These are phyloP conservation scores for Chironomus tepperi DNA, from an alignment of 1,140 invertebrate genomes.

Conservation along the genomic window DNA sequence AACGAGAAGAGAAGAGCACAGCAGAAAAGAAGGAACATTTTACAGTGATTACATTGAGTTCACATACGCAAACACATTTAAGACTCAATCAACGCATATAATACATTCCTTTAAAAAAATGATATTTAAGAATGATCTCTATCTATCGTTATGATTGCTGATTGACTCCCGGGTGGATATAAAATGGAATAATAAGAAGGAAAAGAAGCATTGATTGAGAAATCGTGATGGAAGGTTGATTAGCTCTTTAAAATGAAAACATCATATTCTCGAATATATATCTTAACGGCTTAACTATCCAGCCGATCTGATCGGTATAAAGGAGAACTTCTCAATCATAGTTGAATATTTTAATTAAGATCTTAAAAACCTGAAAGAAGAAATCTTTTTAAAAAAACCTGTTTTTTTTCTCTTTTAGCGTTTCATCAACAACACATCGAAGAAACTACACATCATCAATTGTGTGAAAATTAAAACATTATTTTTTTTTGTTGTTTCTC, in stretches of 20 bases:
- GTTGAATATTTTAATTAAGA: neutral
- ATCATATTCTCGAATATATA: too few relatives aligned
- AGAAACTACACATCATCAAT: slow-evolving; percentile 18
- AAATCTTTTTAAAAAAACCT: neutral
- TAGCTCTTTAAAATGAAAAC: neutral
- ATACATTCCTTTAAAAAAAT: neutral
- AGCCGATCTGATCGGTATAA: neutral
- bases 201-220: neutral
- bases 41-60: too few relatives aligned
- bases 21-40: too few relatives aligned
- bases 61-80: neutral
- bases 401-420: neutral
- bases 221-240: slow-evolving; percentile 6
- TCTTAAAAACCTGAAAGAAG: slow-evolving; percentile 4
- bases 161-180: slow-evolving; percentile 5
- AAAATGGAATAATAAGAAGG: neutral
- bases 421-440: neutral
- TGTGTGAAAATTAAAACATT: slow-evolving; percentile 23
- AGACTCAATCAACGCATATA: slow-evolving; percentile 4
- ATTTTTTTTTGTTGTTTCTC: neutral
- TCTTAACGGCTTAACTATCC: too few relatives aligned
- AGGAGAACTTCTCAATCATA: neutral
- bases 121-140: neutral
- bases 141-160: neutral
- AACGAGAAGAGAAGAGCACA: too few relatives aligned